Evolutionary conservation across 2,888 invertebrate genomes (phyloP), one percentile per base, ranked within the genome.

Genomic region (Asteroscopus sphinx): DNA sequence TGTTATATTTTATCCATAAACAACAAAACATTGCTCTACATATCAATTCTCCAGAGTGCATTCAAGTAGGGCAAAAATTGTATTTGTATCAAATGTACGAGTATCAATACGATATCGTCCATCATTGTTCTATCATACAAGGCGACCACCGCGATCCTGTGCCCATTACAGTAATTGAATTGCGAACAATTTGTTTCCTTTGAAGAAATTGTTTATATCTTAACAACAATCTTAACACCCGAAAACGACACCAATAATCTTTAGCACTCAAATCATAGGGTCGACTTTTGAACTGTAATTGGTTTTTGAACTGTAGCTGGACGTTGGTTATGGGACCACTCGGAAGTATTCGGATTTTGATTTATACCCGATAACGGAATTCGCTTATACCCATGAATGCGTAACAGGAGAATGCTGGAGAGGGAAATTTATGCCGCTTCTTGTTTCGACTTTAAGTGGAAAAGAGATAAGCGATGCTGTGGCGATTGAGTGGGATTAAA

Each of bases 121-220:
- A 74, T 70, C 75, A 67, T 35, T 35, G 47, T 41, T 46, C 28
- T 47, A 60, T 68, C 44, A 40, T 11, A 36, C 45, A 39, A 39
- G 46, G 57, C 45, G 54, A 16, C 63, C 52, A 48, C 54, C 64
- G 54, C 48, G 62, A 76, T 78, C 73, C 71, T 55, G 58, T 67
- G 51, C 62, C 85, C 86, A 86, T 87, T 86, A 84, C 81, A 76
- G 81, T 83, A 85, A 88, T 86, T 83, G 87, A 86, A 86, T 82
- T 70, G 77, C 76, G 68, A 77, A 79, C 85, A 80, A 86, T 87
- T 88, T 86, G 87, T 87, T 83, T 80, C 81, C 78, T 79, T 81
- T 80, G 76, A 80, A 84, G 81, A 86, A 83, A 86, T 85, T 86
- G 82, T 87, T 86, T 83, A 83, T 83, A 81, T 76, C 71, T 71